Evolutionary conservation across 2,113 vertebrate genomes (phyloP).

Genomic region (Syrmaticus mikado): DNA sequence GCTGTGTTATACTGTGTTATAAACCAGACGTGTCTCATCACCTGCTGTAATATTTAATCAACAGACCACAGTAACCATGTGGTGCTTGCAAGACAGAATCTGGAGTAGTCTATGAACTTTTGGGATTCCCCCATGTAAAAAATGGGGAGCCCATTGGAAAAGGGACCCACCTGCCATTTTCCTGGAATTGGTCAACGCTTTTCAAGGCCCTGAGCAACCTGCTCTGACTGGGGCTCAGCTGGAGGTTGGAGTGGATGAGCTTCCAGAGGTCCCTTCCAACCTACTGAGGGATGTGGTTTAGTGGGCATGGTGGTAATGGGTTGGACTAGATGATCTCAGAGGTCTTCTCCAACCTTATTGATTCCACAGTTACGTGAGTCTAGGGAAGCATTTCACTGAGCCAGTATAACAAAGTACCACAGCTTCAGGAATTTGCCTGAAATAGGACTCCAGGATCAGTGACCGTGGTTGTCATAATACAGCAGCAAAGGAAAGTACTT

Average conservation of each 20-base stretch:
- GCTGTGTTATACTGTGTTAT: background rate
- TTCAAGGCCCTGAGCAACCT: background rate
- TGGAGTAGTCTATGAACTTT: background rate
- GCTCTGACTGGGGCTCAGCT: background rate
- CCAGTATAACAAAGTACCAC: background rate
- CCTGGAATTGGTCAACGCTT: background rate
- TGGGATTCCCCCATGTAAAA: background rate
- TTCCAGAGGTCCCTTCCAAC: background rate
- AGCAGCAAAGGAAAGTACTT: background rate
- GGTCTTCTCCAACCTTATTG: background rate
- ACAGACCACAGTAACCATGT: background rate
- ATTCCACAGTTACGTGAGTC: background rate
- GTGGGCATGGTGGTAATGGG: no score
- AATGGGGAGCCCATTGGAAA: background rate
- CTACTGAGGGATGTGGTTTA: no score
- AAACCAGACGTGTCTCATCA: background rate
- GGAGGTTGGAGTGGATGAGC: background rate
- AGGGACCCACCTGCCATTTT: background rate
- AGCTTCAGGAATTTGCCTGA: background rate
- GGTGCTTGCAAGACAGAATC: background rate
- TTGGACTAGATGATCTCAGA: background rate
- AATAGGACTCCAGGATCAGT: background rate
- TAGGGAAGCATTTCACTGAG: background rate
- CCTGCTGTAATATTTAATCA: background rate
- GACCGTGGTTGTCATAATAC: background rate